These are phyloP conservation scores for Paratrypauchen microcephalus DNA, from an alignment of 2,797 vertebrate genomes.

Conservation along the genomic window DNA sequence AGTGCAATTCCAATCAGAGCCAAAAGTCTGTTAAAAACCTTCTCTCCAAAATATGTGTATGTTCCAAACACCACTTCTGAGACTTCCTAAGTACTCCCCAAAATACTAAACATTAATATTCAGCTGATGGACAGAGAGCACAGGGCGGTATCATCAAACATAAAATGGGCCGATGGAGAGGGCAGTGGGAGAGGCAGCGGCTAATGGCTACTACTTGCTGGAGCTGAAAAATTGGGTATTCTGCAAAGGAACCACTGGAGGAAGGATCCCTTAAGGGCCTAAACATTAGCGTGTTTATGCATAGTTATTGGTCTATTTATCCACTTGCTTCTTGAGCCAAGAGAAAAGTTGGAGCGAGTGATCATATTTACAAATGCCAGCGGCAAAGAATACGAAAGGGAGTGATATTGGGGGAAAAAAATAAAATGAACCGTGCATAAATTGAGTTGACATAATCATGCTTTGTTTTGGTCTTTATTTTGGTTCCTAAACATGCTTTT, in stretches of 20 bases:
- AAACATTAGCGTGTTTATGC: slow-evolving; percentile 73
- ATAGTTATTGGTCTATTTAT: slow-evolving; percentile 70
- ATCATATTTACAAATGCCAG: slow-evolving; percentile 34
- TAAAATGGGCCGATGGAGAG: slow-evolving; percentile 22
- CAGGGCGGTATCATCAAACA: slow-evolving; percentile 30
- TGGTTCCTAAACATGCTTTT: too few species aligned
- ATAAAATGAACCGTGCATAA: not conserved
- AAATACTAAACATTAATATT: slow-evolving; percentile 11
- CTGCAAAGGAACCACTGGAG: slow-evolving; percentile 37
- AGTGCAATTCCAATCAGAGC: too few species aligned
- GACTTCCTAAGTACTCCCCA: not conserved
- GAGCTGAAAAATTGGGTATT: slow-evolving; percentile 54
- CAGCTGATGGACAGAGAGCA: slow-evolving; percentile 18
- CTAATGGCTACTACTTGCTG: slow-evolving; percentile 44
- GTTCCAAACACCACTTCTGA: not conserved
- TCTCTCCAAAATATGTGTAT: slow-evolving; percentile 1
- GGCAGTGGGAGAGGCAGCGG: slow-evolving; percentile 20
- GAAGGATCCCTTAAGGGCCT: slow-evolving; percentile 58
- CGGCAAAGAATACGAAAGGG: slow-evolving; percentile 19
- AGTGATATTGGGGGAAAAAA: not conserved
- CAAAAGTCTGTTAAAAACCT: too few species aligned
- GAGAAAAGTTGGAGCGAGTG: slow-evolving; percentile 44
- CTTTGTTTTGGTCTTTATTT: too few species aligned
- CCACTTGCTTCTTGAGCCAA: slow-evolving; percentile 63
- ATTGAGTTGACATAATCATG: too few species aligned